Evolutionary conservation across 2,113 vertebrate genomes (phyloP).

Genomic region (Rattus norvegicus): DNA sequence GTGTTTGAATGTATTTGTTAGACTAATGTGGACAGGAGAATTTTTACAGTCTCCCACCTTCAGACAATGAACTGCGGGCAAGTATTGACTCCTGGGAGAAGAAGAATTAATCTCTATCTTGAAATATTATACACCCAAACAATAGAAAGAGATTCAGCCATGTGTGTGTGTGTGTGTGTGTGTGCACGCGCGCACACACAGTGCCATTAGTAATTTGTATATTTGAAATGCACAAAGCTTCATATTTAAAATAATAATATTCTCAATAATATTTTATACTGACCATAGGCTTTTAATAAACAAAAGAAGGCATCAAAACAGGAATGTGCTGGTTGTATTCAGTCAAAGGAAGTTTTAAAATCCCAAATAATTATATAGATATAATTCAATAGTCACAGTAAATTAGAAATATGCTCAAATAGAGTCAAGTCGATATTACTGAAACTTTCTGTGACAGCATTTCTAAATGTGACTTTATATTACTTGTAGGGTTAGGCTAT

Average conservation of each 20-base stretch:
- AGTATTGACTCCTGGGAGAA: neutral
- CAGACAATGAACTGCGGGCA: neutral
- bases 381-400: constrained; percentile 64
- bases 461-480: constrained; percentile 75
- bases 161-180: neutral
- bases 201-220: constrained; percentile 75
- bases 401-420: constrained; percentile 61
- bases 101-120: neutral
- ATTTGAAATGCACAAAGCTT: constrained; percentile 44
- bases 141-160: neutral
- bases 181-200: neutral
- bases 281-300: constrained; percentile 25
- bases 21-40: neutral
- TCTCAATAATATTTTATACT: constrained; percentile 40
- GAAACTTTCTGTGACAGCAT: constrained; percentile 65
- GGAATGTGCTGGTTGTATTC: constrained; percentile 49
- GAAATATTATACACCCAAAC: neutral
- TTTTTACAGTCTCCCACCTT: neutral
- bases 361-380: constrained; percentile 78
- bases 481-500: constrained; percentile 73
- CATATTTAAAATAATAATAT: neutral
- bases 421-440: constrained; percentile 79
- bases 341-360: constrained; percentile 46
- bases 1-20: neutral
- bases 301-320: constrained; percentile 41